Base-by-base conservation (phyloP, 2,888 invertebrate species). In the Leucozona laternaria region DNA sequence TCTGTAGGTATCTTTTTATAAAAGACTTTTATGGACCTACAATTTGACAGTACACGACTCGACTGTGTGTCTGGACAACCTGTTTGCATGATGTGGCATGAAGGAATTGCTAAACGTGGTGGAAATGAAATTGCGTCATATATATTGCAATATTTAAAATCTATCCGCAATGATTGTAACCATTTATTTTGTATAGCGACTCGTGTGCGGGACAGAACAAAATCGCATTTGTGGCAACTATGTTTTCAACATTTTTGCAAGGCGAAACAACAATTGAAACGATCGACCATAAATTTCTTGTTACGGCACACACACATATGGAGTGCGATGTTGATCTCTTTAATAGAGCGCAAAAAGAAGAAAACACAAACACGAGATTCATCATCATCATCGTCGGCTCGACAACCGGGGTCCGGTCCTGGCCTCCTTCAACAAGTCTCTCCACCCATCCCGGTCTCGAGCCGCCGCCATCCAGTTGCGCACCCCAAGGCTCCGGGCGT, bases 1-100 rank as follows among this genome's bases (percentile, higher is more conserved):
- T 89, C 89, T 34, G n/a, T n/a, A n/a, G n/a, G 88, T 90, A 10
- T 84, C 88, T 7, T 90, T 90, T 88, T 90, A 91, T 70, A 90
- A 90, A 88, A 68, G 90, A 28, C 86, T 89, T 53, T 6, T 53
- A 6, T 22, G 89, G n/a, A n/a, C n/a, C n/a, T n/a, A n/a, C n/a
- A n/a, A n/a, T n/a, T n/a, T n/a, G 89, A 90, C 89, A 7, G 86
- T 90, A 8, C 88, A 89, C n/a, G n/a, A n/a, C n/a, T n/a, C 60
- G 79, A 88, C 79, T 88, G 86, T 45, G 70, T 66, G 55, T 79
- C 83, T 70, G 53, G 73, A 57, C 76, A 88, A 48, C 76, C 88
- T n/a, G 77, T 79, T 34, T 89, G 89, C 72, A 89, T 82, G 53
- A 90, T 90, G 90, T 91, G 90, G 89, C 88, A 90, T 73, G 89